Evolutionary conservation across 2,888 invertebrate species (phyloP).

Genomic region (Tenodera sinensis): DNA sequence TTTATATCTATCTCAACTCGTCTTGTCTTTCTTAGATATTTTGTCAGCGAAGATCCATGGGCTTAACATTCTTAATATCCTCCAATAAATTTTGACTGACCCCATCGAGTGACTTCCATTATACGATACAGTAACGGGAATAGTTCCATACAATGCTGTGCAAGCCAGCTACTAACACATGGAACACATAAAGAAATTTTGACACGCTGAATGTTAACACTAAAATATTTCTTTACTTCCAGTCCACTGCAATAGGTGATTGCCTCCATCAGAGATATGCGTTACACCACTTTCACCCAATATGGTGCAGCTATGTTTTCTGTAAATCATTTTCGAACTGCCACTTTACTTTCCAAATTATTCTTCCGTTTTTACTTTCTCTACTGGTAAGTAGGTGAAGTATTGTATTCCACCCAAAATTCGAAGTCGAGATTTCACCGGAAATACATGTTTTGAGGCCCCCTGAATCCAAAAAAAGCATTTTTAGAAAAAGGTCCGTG

Average conservation of each 20-base stretch:
- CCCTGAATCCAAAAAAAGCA: too few species aligned
- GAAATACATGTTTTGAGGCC: too few species aligned
- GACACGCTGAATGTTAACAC: not conserved
- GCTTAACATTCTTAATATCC: too few species aligned
- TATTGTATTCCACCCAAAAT: too few species aligned
- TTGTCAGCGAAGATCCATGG: too few species aligned
- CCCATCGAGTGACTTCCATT: not conserved
- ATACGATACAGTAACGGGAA: not conserved
- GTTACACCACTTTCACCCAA: not conserved
- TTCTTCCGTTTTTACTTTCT: too few species aligned
- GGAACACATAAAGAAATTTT: not conserved
- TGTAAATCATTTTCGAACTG: not conserved
- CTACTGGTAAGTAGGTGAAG: too few species aligned
- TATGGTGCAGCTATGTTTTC: not conserved
- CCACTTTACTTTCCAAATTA: not conserved
- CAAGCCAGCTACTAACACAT: not conserved
- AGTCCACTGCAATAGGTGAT: not conserved
- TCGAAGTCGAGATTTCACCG: too few species aligned
- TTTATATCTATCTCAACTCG: too few species aligned
- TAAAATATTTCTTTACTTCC: not conserved
- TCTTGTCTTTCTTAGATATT: too few species aligned
- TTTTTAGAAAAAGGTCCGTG: too few species aligned
- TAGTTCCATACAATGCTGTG: not conserved
- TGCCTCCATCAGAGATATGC: not conserved
- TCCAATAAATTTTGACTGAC: not conserved